Percentiles rank a stretch among this genome's conserved stretches.
Conservation (phyloP, 2,797 vertebrate genomes). For the Picus viridis region DNA sequence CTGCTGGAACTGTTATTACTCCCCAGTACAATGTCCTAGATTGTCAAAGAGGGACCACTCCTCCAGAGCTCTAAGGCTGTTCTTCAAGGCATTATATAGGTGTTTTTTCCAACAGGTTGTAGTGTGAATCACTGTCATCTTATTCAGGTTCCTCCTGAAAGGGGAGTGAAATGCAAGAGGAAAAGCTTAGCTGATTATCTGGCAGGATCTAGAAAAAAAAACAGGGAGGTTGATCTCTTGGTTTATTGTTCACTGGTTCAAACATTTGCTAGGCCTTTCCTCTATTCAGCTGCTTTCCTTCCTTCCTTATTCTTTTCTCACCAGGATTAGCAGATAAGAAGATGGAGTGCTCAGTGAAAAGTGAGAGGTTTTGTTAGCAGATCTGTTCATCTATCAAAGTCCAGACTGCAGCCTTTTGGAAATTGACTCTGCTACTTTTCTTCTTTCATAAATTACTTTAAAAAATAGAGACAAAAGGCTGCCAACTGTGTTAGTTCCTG, state of each 20-base stretch:
- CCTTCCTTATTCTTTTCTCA: neutral
- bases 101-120: neutral
- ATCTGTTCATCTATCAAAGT: conserved; percentile 69
- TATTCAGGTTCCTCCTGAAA: neutral
- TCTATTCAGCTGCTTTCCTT: neutral
- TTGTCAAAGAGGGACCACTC: neutral
- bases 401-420: conserved; percentile 43
- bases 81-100: neutral
- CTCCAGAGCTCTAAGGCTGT: neutral
- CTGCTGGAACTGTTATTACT: neutral
- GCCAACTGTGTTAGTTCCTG: conserved; percentile 49
- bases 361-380: conserved; percentile 54
- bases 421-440: conserved; percentile 55
- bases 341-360: conserved; percentile 49
- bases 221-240: neutral
- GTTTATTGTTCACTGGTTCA: neutral
- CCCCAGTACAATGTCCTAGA: neutral
- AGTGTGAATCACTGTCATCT: neutral
- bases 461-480: conserved; percentile 65
- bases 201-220: neutral
- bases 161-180: neutral
- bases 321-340: conserved; percentile 46
- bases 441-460: conserved; percentile 60
- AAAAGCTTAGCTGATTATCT: neutral
- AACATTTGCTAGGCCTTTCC: neutral